Evolutionary conservation across 2,113 vertebrate species (phyloP).

Genomic region (Ornithorhynchus anatinus): DNA sequence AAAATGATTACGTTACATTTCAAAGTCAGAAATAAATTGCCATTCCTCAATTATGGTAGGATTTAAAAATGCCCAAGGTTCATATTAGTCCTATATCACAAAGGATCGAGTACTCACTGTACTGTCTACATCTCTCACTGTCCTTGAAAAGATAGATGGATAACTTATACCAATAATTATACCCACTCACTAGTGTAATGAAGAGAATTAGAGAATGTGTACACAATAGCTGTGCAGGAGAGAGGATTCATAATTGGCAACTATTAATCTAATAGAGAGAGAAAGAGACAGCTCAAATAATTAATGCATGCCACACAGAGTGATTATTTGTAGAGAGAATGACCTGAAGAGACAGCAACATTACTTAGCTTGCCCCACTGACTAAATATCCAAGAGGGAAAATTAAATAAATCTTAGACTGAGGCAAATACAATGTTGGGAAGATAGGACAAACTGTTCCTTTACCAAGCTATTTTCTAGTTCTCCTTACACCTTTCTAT

Average conservation of each 20-base stretch:
- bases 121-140: slow-evolving; percentile 53
- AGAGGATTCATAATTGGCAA: slow-evolving; percentile 62
- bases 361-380: slow-evolving; percentile 49
- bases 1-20: no score
- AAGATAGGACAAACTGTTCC: slow-evolving; percentile 1
- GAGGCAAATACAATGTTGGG: slow-evolving; percentile 22
- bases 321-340: slow-evolving; percentile 60
- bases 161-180: slow-evolving; percentile 68
- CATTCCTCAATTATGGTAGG: background rate
- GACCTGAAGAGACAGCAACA: slow-evolving; percentile 50
- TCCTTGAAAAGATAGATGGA: slow-evolving; percentile 65
- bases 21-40: no score
- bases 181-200: slow-evolving; percentile 66
- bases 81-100: slow-evolving; percentile 14
- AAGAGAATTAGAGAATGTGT: slow-evolving; percentile 68
- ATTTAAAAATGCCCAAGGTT: background rate
- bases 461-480: slow-evolving; percentile 9
- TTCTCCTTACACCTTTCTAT: background rate
- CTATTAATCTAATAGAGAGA: slow-evolving; percentile 71
- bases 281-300: slow-evolving; percentile 43
- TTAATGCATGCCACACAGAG: slow-evolving; percentile 60
- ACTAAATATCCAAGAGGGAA: slow-evolving; percentile 26
- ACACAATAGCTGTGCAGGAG: slow-evolving; percentile 62
- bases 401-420: slow-evolving; percentile 45
- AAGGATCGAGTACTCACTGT: background rate